Evolutionary conservation across 2,113 vertebrate genomes (phyloP), one percentile per base, ranked within the genome.

Genomic region (Corydoras sp.): DNA sequence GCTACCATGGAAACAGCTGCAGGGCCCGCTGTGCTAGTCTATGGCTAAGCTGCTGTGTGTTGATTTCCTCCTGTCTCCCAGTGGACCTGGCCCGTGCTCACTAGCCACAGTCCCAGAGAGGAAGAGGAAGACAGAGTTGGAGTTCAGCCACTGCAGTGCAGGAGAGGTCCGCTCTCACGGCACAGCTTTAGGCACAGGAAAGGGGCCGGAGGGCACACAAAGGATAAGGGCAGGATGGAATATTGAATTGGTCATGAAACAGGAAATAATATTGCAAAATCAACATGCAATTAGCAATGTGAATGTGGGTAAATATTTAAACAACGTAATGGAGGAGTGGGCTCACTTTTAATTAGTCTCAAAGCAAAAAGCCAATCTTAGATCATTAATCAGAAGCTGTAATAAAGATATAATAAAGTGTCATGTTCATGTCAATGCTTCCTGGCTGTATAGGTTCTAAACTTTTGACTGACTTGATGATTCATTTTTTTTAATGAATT

Each of bases 281-380:
- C 56, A 78, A 75, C 49, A 66, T 79, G 77, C 69, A 76, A 79
- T 76, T 79, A 76, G 73, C 74, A 73, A 60, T 59, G 71, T 61
- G 53, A 53, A 55, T 69, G 24, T 64, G 75, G 65, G 65, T 74
- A 74, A 78, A 80, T 78, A 76, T 76, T 78, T 76, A 74, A 63
- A 71, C 65, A 64, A 29, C 43, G 62, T 78, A 78, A 78, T 80
- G 67, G 18, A 24, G 18, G 18, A 77, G 74, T 71, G 58, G 65
- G 74, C 64, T 64, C 15, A 68, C 71, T 76, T 59, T 59, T 70
- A 59, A 58, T 68, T 76, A 73, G 70, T 78, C 70, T 68, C 31
- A 35, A 53, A 76, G 49, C 62, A 67, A 72, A 72, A 73, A 80
- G 76, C 67, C 68, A 73, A 66, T 74, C 67, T 67, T 73, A 70